phyloP scores from a whole-genome alignment of 2,888 invertebrate species.

The Ophion slaviceki region DNA sequence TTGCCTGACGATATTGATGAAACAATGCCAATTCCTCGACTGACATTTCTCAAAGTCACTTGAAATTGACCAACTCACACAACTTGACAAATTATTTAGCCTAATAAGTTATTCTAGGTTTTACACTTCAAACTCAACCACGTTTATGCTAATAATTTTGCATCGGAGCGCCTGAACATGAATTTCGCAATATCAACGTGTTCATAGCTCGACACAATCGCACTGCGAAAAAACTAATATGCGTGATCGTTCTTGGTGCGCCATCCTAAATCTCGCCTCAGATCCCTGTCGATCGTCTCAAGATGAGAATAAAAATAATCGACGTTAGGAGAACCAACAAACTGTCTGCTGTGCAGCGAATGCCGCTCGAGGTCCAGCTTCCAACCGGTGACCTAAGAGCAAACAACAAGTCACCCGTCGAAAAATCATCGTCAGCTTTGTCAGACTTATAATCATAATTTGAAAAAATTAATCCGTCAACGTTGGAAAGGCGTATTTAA shows the following conservation, averaged over 20 bases:
- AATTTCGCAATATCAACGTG: background rate
- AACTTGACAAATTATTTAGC: too few relatives aligned
- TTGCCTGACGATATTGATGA: too few relatives aligned
- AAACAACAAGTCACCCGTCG: constrained; percentile 48
- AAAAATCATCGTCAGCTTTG: constrained; percentile 4
- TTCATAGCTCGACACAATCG: background rate
- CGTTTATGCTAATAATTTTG: too few relatives aligned
- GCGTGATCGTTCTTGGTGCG: background rate
- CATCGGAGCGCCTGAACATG: background rate
- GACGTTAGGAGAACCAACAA: constrained; percentile 32
- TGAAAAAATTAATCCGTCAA: background rate
- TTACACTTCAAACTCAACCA: too few relatives aligned
- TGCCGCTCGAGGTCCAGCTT: constrained; percentile 64
- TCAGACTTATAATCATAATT: background rate
- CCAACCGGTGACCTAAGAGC: constrained; percentile 71
- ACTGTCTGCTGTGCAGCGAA: constrained; percentile 12
- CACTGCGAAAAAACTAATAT: constrained; percentile 1
- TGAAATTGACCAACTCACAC: too few relatives aligned
- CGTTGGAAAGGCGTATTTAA: background rate
- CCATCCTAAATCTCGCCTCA: background rate
- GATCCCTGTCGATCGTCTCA: constrained; percentile 32
- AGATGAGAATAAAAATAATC: constrained; percentile 28
- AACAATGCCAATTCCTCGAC: too few relatives aligned
- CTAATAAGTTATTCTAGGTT: too few relatives aligned
- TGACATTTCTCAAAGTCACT: too few relatives aligned